Base-by-base conservation (phyloP, 1,140 invertebrate species). In the Drosophila kanapiae region DNA sequence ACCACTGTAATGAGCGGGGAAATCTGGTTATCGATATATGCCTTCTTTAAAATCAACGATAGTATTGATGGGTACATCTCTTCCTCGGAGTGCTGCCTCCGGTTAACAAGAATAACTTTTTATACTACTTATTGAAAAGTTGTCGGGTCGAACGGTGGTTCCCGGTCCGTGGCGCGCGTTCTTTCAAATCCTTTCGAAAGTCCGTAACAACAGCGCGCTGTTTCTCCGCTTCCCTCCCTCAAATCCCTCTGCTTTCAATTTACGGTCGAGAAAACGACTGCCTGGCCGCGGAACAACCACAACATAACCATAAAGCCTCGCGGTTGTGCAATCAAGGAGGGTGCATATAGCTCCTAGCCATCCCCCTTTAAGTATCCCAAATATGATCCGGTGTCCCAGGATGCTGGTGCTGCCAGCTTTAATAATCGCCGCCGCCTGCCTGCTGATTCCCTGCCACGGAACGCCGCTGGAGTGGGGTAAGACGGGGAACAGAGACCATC, bases 401-500 rank as follows among this genome's bases (percentile, higher is more conserved):
- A 62, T 62, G 62, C 35, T 38, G 14, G 14, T 16, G 2, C 27
- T 68, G 29, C 54, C 54, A 49, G 31, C 29, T 6, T 27, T 72
- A 33, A 35, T 72, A 23, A 18, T 38, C 31, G n/a, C 70, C 23
- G 42, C 45, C 68, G 31, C 45, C 45, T 72, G 54, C 69, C 54
- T 74, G 23, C 68, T 60, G n/a, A 33, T 16, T 11, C 18, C 43
- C 31, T 48, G 43, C 23, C 43, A 60, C n/a, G 70, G 67, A 74
- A 74, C 68, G 4, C 68, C 68, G 14, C 31, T 72, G 67, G 70
- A 74, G 27, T 74, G 70, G 70, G 70, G 70, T 74, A 74, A 74
- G 64, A n/a, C 13, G 18, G 51, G 33, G 33, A 27, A 60, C 33
- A 27, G 29, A n/a, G 62, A 51, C 10, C 11, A 53, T n/a, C 23